Base-by-base conservation (phyloP, 1,140 invertebrate species). In the Leptinotarsa texana region DNA sequence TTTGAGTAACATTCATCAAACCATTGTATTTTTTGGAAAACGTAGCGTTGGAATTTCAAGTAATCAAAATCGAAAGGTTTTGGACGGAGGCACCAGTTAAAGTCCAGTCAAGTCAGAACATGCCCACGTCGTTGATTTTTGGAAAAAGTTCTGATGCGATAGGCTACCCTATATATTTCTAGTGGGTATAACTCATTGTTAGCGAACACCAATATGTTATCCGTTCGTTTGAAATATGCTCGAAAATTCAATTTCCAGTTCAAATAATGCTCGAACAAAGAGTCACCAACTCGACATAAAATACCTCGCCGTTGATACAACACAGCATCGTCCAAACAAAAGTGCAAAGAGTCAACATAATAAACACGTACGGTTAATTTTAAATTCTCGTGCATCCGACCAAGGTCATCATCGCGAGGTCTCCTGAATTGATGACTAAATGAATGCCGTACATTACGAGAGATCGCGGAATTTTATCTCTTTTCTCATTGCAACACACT, bases 361-460 rank as follows among this genome's bases (percentile, higher is more conserved):
- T 57, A 57, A 57, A 57, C 51, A 57, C 51, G 51, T 57, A 57
- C n/a, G 51, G 51, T 57, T 57, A 57, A 57, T 57, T 57, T 57
- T 57, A 57, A 17, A 57, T 57, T 57, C 13, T 57, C 51, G 6
- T 57, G 51, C 51, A 57, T 57, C 51, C 15, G n/a, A n/a, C 51
- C 51, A 57, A 57, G 51, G 51, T 57, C 51, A n/a, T 57, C 51
- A 57, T 18, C n/a, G 51, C 51, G 51, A 57, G 51, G 51, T 57
- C n/a, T 15, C 51, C n/a, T 57, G 51, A 57, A 57, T 57, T 57
- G 3, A 57, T 57, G 15, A 18, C 15, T 8, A 57, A 57, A 57
- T n/a, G 17, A 57, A 57, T 18, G 51, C 51, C 6, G 51, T 18
- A n/a, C 51, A 57, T 57, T 57, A 57, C 51, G 51, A 57, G 51